Conservation (phyloP, 2,888 invertebrate genomes). For the Unio pictorum region DNA sequence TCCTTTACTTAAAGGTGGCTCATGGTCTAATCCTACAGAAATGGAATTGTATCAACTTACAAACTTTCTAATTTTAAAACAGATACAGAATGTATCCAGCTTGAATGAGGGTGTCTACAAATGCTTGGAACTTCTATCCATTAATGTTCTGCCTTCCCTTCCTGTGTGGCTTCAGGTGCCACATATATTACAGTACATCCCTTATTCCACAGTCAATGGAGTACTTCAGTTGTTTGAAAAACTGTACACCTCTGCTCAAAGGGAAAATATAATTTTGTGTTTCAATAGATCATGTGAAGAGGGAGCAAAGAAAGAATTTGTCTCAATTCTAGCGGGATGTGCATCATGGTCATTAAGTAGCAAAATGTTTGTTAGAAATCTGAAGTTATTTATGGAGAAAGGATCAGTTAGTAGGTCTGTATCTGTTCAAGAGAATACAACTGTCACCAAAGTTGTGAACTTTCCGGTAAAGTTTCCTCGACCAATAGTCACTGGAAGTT, state of each 20-base stretch:
- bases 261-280: no score
- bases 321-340: no score
- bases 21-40: no score
- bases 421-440: no score
- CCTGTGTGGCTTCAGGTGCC: constrained; percentile 7
- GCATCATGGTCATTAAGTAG: no score
- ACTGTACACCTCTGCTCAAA: no score
- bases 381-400: no score
- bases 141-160: constrained; percentile 7
- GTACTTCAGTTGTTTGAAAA: not conserved
- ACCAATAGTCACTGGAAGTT: constrained; percentile 3
- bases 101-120: constrained; percentile 5
- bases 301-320: no score
- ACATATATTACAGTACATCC: constrained; percentile 2
- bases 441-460: not conserved
- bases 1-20: no score
- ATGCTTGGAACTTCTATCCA: constrained; percentile 11
- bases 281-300: no score
- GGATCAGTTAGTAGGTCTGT: no score
- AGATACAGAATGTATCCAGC: not conserved
- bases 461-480: constrained; percentile 12
- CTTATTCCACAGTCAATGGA: constrained; percentile 1
- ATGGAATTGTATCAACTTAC: constrained; percentile 5
- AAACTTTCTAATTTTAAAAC: constrained; percentile 6
- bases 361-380: no score